Base-by-base conservation (phyloP, 30 jellyfish, hydroid and myxozoan species). In the Mastigias papua region DNA sequence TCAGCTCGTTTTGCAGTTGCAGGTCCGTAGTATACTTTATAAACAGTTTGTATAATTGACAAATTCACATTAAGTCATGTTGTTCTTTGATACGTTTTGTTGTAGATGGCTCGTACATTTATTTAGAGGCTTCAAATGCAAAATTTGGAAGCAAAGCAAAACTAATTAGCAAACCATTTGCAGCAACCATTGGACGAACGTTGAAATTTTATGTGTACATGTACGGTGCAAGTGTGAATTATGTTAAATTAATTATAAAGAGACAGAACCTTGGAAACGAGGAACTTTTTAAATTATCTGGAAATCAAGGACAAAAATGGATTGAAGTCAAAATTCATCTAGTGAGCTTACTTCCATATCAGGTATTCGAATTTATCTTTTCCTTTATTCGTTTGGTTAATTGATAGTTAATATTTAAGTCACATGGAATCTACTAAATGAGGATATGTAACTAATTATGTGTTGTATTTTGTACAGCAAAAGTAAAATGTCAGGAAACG, bases 41-140 rank as follows among this genome's bases (percentile, higher is more conserved):
- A n/a, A n/a, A n/a, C n/a, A n/a, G n/a, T n/a, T n/a, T n/a, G n/a
- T n/a, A n/a, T n/a, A n/a, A n/a, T n/a, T n/a, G n/a, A n/a, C n/a
- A n/a, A n/a, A n/a, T n/a, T n/a, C n/a, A n/a, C n/a, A n/a, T n/a
- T n/a, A n/a, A n/a, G n/a, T n/a, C n/a, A n/a, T n/a, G n/a, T n/a
- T n/a, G n/a, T n/a, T n/a, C n/a, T n/a, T n/a, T n/a, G n/a, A n/a
- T n/a, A n/a, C n/a, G n/a, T 50, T 61, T 31, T 42, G 30, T 68
- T 68, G 4, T 67, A 82, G 92, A 82, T 82, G 92, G 92, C 65
- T 82, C 92, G 19, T 82, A 82, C 42, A 34, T 82, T 31, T 82
- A 82, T 54, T 50, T 82, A 22, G 92, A 82, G 34, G 84, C 92
- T 25, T 82, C 92, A 4, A 82, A 82, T 34, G 50, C 76, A 23